Evolutionary conservation across 2,888 invertebrate species (phyloP).

Genomic region (Rosalia funebris): DNA sequence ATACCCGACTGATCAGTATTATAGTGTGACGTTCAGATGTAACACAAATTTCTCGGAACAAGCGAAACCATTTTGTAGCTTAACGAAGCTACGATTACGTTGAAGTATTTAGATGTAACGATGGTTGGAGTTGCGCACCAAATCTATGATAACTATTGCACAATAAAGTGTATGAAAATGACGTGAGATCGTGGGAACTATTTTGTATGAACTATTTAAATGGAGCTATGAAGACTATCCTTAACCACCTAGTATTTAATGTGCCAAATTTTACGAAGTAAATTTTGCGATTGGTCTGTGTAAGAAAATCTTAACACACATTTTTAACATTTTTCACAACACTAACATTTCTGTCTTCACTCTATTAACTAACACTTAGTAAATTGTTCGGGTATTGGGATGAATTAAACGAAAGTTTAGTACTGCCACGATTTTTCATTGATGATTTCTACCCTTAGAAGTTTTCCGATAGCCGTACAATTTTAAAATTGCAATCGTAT

Average conservation of each 20-base stretch:
- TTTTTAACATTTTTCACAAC: constrained; percentile 37
- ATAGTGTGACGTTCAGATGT: constrained; percentile 1
- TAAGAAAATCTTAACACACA: constrained; percentile 26
- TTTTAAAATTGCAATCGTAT: constrained; percentile 34
- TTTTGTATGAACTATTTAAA: constrained; percentile 26
- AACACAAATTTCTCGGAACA: constrained; percentile 10
- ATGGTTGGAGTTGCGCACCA: constrained; percentile 18
- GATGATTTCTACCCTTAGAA: background rate
- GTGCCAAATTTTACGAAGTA: constrained; percentile 27
- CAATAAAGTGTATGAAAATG: background rate
- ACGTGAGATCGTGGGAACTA: constrained; percentile 17
- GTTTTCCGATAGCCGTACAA: constrained; percentile 23
- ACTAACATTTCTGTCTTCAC: constrained; percentile 40
- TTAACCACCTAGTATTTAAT: constrained; percentile 15
- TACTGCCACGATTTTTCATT: background rate
- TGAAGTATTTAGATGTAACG: too few relatives aligned
- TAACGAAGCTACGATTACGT: too few relatives aligned
- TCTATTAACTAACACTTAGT: constrained; percentile 28
- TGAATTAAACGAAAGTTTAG: background rate
- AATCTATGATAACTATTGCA: constrained; percentile 18
- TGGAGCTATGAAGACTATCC: constrained; percentile 20
- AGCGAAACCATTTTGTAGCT: constrained; percentile 7
- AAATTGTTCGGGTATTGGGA: constrained; percentile 21
- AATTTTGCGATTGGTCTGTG: constrained; percentile 51
- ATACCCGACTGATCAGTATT: constrained; percentile 11